Base-by-base conservation (phyloP, 2,888 invertebrate species). In the Cerastis leucographa region DNA sequence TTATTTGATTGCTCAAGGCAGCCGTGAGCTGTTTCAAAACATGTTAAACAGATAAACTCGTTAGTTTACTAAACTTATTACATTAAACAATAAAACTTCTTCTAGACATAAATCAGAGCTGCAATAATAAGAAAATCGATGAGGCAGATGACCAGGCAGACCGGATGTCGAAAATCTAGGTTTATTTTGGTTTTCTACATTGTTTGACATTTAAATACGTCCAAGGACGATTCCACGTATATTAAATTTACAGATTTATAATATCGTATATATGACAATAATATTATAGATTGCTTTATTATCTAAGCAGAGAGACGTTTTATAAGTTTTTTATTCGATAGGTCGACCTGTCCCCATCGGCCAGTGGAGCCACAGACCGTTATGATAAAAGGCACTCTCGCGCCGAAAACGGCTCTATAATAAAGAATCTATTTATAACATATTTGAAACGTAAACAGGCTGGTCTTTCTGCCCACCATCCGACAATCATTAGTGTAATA, bases 1-100 rank as follows among this genome's bases (percentile, higher is more conserved):
- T 54, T 78, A 73, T 44, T 40, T 51, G 82, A 59, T 83, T 81
- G 68, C 79, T 51, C 68, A 81, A 81, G 59, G 46, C 42, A 35
- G 64, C 79, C 59, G 46, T 70, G 69, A 72, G 51, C 40, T 29
- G 17, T 80, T 59, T 46, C 61, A 46, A 73, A 78, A 78, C 68
- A 46, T 83, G 51, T 42, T 54, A 66, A 83, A 54, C 29, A 59
- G 59, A 69, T 69, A 83, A 83, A 78, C 72, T 72, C 35, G 51
- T 73, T 54, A 35, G 29, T 73, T 65, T 19, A 59, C 46, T 40
- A 44, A 65, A 59, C 40, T 61, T 25, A 44, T 44, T 17, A 29
- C 14, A 22, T n/a, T 56, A 25, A 9, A 46, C n/a, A 25, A 56
- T n/a, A 64, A 22, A 29, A 35, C 25, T 62, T 54, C 17, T 75